Evolutionary conservation across 2,113 vertebrate species (phyloP), one percentile per base, ranked within the genome.

Genomic region (Mobula birostris): DNA sequence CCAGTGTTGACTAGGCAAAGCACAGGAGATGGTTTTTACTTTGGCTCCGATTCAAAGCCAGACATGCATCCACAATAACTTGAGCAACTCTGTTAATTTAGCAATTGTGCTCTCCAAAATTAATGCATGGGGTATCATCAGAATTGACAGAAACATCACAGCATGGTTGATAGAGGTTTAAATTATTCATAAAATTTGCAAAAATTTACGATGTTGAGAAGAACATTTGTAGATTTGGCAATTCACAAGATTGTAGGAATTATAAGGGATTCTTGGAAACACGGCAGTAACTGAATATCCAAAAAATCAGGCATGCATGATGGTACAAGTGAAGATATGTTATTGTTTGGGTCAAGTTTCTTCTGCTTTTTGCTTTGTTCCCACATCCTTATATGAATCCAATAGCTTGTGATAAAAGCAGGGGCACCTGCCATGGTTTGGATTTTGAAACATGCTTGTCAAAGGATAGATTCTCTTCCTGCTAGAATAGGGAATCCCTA

Each of bases 11-110:
- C 70, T 14, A 48, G 91, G 40, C 40, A 15, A 15, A 92, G 90
- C 68, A 40, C 68, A 72, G 68, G 83, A 63, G 56, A 61, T n/a
- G 56, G 9, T 88, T 48, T 92, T 92, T 2, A 72, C 32, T 92
- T 19, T 92, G 90, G 90, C 90, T 74, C n/a, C 72, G 90, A 70
- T 48, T 92, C 90, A 92, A 72, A 48, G 8, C 21, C 90, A 92
- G 90, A 11, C 15, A 40, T 83, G 80, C 40, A 83, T 15, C 24
- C 68, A 74, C 32, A 72, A 40, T 72, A 93, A 48, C 68, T 72
- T 66, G 36, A 29, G 40, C 36, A 93, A 74, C 32, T 76, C 70
- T 40, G 72, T 70, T 24, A 74, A 76, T 6, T 70, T 70, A 93
- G 14, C 36, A 40, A 74, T 29, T 68, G n/a, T 17, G 21, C n/a